Evolutionary conservation across 64 coral and sea anemone species (phyloP).

Genomic region (Cladopsammia gracilis): DNA sequence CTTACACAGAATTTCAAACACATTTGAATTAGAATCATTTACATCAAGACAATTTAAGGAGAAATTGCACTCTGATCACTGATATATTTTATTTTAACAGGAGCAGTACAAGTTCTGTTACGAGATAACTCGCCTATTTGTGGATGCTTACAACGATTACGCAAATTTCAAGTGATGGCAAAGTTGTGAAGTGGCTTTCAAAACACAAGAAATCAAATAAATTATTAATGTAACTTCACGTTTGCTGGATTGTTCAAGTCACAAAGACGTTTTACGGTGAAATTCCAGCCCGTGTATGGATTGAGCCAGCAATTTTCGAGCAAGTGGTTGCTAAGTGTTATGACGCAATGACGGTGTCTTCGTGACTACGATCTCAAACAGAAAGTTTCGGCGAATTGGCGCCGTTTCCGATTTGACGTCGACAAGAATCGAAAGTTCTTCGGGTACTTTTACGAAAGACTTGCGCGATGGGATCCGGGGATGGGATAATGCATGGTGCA

Average conservation of each 20-base stretch:
- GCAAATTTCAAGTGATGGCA: conserved; percentile 45
- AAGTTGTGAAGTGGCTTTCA: background rate
- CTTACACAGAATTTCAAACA: no score
- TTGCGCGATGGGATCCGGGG: no score
- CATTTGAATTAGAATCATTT: no score
- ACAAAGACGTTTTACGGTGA: background rate
- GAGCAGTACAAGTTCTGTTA: conserved; percentile 80
- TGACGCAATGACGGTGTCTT: background rate
- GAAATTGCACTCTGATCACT: background rate
- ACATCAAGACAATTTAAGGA: no score
- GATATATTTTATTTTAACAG: background rate
- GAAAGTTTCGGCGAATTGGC: background rate
- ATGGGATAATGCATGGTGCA: no score
- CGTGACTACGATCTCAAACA: background rate
- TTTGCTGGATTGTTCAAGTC: background rate
- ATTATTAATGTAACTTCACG: background rate
- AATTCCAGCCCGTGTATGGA: no score
- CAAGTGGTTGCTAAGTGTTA: background rate
- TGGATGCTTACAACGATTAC: conserved; percentile 67
- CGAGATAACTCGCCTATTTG: conserved; percentile 55
- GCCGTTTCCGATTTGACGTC: background rate
- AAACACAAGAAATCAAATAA: background rate
- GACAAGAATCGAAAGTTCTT: background rate
- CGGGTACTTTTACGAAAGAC: no score
- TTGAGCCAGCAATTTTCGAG: background rate